phyloP scores from a whole-genome alignment of 2,888 invertebrate genomes.

The Cosmopolites sordidus region DNA sequence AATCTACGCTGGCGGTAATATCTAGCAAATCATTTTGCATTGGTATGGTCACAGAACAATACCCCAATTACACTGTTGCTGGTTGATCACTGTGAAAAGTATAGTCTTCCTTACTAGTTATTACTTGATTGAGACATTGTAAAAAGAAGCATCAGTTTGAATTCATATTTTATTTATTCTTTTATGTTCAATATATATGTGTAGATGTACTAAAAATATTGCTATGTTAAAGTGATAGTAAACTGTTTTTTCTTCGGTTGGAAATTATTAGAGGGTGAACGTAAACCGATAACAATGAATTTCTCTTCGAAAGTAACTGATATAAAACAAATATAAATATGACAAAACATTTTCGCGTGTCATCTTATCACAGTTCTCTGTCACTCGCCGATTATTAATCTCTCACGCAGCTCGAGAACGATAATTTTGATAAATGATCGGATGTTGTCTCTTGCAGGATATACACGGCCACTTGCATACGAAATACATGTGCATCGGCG shows the following conservation, averaged over 20 bases:
- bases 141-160: too few relatives aligned
- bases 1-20: too few relatives aligned
- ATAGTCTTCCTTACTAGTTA: too few relatives aligned
- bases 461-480: neutral
- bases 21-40: too few relatives aligned
- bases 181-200: too few relatives aligned
- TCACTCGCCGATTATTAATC: neutral
- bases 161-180: too few relatives aligned
- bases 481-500: neutral
- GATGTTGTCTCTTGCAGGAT: neutral
- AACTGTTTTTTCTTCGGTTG: neutral
- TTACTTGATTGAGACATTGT: too few relatives aligned
- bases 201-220: too few relatives aligned
- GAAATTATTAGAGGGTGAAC: neutral
- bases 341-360: conserved; percentile 1
- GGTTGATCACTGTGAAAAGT: too few relatives aligned
- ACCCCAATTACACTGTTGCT: too few relatives aligned
- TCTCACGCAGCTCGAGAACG: neutral
- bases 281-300: neutral
- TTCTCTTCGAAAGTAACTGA: conserved; percentile 1
- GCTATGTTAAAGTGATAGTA: neutral
- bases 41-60: too few relatives aligned
- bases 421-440: conserved; percentile 1
- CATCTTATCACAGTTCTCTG: neutral
- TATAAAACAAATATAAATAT: neutral